These are phyloP conservation scores for Teleogryllus oceanicus DNA, from an alignment of 2,888 invertebrate species.

Conservation along the genomic window DNA sequence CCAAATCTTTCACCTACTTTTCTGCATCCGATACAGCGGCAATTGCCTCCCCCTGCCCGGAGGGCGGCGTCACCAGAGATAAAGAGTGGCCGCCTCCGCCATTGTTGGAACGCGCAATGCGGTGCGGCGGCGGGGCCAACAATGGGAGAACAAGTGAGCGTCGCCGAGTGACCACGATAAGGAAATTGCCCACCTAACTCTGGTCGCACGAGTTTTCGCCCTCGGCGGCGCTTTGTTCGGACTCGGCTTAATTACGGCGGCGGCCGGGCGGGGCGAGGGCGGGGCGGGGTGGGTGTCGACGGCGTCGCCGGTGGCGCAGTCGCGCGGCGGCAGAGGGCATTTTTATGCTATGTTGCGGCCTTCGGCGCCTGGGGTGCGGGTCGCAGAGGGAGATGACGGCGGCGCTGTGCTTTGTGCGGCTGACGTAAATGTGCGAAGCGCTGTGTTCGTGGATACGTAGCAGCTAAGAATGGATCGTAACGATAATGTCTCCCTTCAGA, in stretches of 20 bases:
- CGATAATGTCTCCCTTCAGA: too few species aligned
- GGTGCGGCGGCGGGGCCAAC: neutral
- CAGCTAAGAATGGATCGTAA: too few species aligned
- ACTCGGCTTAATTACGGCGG: neutral
- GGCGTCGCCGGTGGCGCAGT: too few species aligned
- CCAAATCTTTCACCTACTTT: neutral
- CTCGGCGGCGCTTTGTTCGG: neutral
- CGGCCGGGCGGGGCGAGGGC: neutral
- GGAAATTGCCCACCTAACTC: constrained; percentile 18
- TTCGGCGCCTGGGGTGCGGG: too few species aligned
- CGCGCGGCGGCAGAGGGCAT: too few species aligned
- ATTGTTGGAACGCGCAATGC: neutral
- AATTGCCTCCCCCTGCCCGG: neutral
- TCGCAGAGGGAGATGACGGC: too few species aligned
- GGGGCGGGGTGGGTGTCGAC: too few species aligned
- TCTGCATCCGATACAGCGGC: neutral
- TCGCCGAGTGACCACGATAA: neutral
- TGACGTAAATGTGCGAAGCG: too few species aligned
- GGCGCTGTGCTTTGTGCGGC: too few species aligned
- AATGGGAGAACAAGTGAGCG: neutral
- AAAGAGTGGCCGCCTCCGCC: neutral
- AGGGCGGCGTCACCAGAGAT: neutral
- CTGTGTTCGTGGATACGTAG: too few species aligned
- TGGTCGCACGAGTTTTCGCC: neutral
- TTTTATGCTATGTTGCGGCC: too few species aligned